These are phyloP conservation scores for Drosophila greeni DNA, from an alignment of 2,888 invertebrate species.

Conservation along the genomic window DNA sequence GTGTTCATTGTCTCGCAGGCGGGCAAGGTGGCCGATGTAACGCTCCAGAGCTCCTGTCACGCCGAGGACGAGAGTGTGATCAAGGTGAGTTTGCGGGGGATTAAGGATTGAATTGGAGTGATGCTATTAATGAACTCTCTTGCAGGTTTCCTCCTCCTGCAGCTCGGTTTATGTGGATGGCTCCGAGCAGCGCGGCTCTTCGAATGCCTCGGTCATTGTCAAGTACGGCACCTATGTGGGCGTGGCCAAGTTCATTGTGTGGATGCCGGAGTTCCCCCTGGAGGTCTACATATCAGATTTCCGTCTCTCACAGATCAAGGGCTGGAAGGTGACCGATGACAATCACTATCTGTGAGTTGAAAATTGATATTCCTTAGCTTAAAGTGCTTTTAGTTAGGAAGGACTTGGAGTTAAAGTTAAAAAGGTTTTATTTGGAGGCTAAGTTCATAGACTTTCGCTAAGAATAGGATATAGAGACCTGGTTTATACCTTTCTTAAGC, in stretches of 20 bases:
- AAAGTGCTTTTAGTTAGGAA: too few relatives aligned
- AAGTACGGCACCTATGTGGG: constrained; percentile 95
- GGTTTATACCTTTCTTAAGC: too few relatives aligned
- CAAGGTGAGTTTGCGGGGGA: constrained; percentile 83
- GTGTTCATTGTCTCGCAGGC: constrained; percentile 96
- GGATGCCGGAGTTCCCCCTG: constrained; percentile 97
- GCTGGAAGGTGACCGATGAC: constrained; percentile 94
- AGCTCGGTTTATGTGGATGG: constrained; percentile 98
- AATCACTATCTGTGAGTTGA: constrained; percentile 80
- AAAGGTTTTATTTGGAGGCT: too few relatives aligned
- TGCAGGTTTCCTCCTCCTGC: constrained; percentile 97
- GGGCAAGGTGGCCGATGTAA: constrained; percentile 96
- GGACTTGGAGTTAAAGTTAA: too few relatives aligned
- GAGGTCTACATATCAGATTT: constrained; percentile 94
- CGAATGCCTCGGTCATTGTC: constrained; percentile 95
- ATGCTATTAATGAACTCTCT: too few relatives aligned
- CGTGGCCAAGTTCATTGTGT: constrained; percentile 92
- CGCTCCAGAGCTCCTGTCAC: constrained; percentile 94
- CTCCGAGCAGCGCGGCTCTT: constrained; percentile 95
- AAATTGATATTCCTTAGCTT: too few relatives aligned
- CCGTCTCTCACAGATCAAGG: constrained; percentile 94
- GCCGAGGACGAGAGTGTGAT: constrained; percentile 97
- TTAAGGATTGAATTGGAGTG: too few relatives aligned
- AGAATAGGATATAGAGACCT: too few relatives aligned
- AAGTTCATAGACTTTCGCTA: too few relatives aligned